Conservation (phyloP, 2,797 vertebrate genomes). For the Gadopsis bispinosus region DNA sequence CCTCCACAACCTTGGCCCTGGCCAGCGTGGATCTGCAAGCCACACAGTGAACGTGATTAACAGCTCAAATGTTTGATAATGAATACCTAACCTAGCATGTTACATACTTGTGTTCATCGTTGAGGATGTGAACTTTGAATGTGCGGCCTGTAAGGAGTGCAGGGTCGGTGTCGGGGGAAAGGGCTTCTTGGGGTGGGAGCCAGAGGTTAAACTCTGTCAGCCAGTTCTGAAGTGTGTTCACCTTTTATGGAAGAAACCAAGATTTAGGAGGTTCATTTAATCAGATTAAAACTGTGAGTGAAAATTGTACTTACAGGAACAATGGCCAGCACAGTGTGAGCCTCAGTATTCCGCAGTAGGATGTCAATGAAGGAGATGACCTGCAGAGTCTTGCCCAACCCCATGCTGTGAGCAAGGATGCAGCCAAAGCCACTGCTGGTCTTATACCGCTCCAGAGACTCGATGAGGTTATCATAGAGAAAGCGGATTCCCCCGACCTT, state of each 20-base stretch:
- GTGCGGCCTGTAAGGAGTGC: conserved; percentile 86
- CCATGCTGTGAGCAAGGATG: conserved; percentile 99
- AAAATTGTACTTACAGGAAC: conserved; percentile 91
- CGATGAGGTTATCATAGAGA: conserved; percentile 97
- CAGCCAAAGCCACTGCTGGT: conserved; percentile 97
- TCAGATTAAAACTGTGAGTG: background rate
- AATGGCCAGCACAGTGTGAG: conserved; percentile 97
- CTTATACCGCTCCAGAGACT: conserved; percentile 95
- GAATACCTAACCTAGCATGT: background rate
- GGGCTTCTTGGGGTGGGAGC: conserved; percentile 92
- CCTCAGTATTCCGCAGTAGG: conserved; percentile 93
- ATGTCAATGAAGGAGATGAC: conserved; percentile 98
- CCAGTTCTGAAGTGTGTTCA: conserved; percentile 99
- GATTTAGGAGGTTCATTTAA: conserved; percentile 18
- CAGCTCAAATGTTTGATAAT: conserved; percentile 5
- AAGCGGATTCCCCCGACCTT: conserved; percentile 98
- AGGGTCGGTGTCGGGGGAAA: conserved; percentile 90
- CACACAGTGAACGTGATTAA: conserved; percentile 33
- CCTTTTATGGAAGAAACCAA: conserved; percentile 80
- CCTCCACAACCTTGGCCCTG: conserved; percentile 95
- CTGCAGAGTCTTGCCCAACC: conserved; percentile 97
- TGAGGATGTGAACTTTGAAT: conserved; percentile 97
- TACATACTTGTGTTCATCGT: conserved; percentile 98
- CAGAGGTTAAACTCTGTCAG: conserved; percentile 98
- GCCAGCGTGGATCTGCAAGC: conserved; percentile 90